Conservation (phyloP, 2,797 vertebrate genomes). For the Argentina silus region DNA sequence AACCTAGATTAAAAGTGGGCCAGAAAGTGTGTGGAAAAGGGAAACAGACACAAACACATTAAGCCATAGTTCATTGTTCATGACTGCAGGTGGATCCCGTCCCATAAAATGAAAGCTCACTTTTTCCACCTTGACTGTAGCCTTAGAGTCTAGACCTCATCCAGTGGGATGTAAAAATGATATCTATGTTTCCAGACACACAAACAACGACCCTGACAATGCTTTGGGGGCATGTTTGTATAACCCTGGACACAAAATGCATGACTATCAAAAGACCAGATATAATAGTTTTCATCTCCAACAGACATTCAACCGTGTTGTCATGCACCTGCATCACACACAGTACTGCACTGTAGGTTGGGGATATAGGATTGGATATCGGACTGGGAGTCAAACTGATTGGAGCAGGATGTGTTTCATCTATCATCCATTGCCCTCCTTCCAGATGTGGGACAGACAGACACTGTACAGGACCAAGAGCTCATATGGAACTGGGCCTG, state of each 20-base stretch:
- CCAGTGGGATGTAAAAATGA: slow-evolving; percentile 36
- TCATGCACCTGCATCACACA: slow-evolving; percentile 29
- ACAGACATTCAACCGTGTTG: background rate
- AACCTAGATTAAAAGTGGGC: slow-evolving; percentile 24
- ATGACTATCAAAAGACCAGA: slow-evolving; percentile 35
- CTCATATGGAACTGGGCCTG: slow-evolving; percentile 25
- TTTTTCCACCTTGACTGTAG: slow-evolving; percentile 22
- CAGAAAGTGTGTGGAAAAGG: background rate
- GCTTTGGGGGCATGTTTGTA: background rate
- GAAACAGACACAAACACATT: background rate
- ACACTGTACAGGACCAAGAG: background rate
- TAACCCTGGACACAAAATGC: background rate
- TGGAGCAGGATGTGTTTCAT: slow-evolving; percentile 57
- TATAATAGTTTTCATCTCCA: too few relatives aligned
- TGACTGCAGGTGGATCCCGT: slow-evolving; percentile 14
- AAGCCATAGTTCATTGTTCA: slow-evolving; percentile 8
- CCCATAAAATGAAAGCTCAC: slow-evolving; percentile 25
- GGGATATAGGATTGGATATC: slow-evolving; percentile 49
- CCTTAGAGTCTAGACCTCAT: slow-evolving; percentile 21
- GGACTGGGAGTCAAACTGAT: slow-evolving; percentile 42
- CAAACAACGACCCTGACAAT: slow-evolving; percentile 14
- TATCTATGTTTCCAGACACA: slow-evolving; percentile 38
- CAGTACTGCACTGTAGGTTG: background rate
- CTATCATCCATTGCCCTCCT: slow-evolving; percentile 45
- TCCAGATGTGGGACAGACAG: background rate